Evolutionary conservation across 2,113 vertebrate species (phyloP).

Genomic region (Donacobius atricapilla): DNA sequence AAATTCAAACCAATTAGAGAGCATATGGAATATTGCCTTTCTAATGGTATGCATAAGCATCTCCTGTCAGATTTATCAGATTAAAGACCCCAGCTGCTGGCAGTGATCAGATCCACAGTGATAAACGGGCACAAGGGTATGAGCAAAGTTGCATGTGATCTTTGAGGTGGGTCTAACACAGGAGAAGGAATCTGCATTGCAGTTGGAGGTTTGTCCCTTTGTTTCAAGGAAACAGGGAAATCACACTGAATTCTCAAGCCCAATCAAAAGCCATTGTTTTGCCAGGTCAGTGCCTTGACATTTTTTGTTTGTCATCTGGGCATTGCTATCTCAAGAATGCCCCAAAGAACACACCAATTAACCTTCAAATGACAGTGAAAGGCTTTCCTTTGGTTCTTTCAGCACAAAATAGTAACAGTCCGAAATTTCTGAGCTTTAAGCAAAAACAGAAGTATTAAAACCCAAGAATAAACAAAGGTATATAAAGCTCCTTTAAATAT

Average conservation of each 20-base stretch:
- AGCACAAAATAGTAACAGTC: not conserved
- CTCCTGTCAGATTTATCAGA: slow-evolving; percentile 56
- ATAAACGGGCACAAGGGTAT: not conserved
- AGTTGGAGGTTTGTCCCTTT: slow-evolving; percentile 32
- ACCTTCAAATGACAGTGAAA: slow-evolving; percentile 11
- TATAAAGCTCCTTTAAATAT: not conserved
- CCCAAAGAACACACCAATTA: slow-evolving; percentile 20
- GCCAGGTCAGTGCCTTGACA: not conserved
- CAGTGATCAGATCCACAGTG: not conserved
- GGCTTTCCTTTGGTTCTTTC: not conserved
- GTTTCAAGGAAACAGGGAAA: slow-evolving; percentile 22
- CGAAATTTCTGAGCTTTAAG: not conserved
- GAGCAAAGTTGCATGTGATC: not conserved
- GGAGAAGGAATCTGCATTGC: slow-evolving; percentile 56
- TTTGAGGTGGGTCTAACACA: slow-evolving; percentile 6
- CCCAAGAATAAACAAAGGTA: not conserved
- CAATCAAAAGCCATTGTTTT: slow-evolving; percentile 6
- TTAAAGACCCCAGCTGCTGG: slow-evolving; percentile 35
- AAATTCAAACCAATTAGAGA: slow-evolving; percentile 61
- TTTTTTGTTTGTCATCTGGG: not conserved
- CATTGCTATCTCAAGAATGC: not conserved
- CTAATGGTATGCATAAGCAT: slow-evolving; percentile 50
- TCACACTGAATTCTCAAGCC: not conserved
- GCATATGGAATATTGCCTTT: slow-evolving; percentile 50
- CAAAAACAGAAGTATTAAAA: not conserved